Conservation (phyloP, 2,888 invertebrate genomes). For the Gandaritis pyraliata region DNA sequence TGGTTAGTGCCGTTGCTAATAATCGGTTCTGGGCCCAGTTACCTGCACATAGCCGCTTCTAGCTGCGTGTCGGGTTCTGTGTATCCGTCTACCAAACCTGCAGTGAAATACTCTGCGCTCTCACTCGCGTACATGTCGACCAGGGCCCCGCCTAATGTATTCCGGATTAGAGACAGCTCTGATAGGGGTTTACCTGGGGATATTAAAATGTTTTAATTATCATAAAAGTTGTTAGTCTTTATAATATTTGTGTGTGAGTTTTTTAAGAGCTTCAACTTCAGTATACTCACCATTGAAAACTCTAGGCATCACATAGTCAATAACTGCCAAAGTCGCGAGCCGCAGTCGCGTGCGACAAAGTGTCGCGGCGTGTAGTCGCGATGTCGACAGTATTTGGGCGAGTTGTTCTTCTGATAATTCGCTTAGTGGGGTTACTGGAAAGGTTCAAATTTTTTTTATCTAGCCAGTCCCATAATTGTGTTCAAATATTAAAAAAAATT, state of each 20-base stretch:
- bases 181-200: conserved; percentile 65
- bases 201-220: too few species aligned
- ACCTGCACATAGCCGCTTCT: conserved; percentile 93
- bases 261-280: too few species aligned
- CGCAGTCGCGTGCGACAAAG: conserved; percentile 58
- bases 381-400: conserved; percentile 55
- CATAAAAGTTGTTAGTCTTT: too few species aligned
- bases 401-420: conserved; percentile 50
- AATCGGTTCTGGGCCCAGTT: conserved; percentile 46
- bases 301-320: conserved; percentile 59
- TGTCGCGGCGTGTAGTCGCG: conserved; percentile 64
- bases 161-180: conserved; percentile 59
- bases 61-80: conserved; percentile 90
- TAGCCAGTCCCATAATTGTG: too few species aligned
- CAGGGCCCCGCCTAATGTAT: conserved; percentile 84
- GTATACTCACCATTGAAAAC: conserved; percentile 59
- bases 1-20: too few species aligned
- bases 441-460: background rate
- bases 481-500: too few species aligned
- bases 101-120: conserved; percentile 93
- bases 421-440: conserved; percentile 61
- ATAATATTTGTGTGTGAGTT: too few species aligned
- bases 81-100: conserved; percentile 91
- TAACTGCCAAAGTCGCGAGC: conserved; percentile 52
- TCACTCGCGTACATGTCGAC: conserved; percentile 92